Evolutionary conservation across 2,113 vertebrate genomes (phyloP), one percentile per base, ranked within the genome.

Genomic region (Hoplias malabaricus): DNA sequence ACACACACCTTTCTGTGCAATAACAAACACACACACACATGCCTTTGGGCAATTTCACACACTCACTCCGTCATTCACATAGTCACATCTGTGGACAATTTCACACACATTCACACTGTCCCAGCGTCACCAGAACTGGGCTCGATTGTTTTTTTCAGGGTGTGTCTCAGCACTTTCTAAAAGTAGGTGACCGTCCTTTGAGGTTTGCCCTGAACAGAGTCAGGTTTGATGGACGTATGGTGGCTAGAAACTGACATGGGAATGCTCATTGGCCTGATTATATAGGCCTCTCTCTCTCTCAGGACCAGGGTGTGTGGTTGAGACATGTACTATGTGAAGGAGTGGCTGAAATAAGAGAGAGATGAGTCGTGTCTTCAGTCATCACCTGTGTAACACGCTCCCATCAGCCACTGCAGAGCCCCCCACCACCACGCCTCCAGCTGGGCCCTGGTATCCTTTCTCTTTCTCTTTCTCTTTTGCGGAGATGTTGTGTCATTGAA

Each of bases 301-400:
- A 7, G 36, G 75, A 38, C 65, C 56, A 53, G 27, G 54, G 34
- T 63, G 65, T 56, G 56, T 23, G 54, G 34, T 23, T 16, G 36
- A 62, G 54, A 73, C 74, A 65, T 50, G 61, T 75, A 54, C 9
- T 43, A 50, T 75, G 63, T 71, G 73, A 68, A 69, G 48, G 69
- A 27, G 82, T 80, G 5, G 77, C 67, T 48, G 66, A 84, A 78
- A 83, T 50, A 84, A 85, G 87, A 84, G 87, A 84, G 75, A 75
- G 82, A 87, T 84, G 84, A 88, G 80, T 70, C 12, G 82, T 84
- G 80, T 82, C 79, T 29, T 89, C 80, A 84, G 88, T 89, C 79
- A 74, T 88, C 70, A 80, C 38, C 40, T 84, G 53, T 82, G 73
- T 85, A 85, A 76, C 36, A 8, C 84, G 86, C 86, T 76, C 80